Percentiles rank a stretch among this genome's conserved stretches.
phyloP scores from a whole-genome alignment of 2,113 vertebrate species.

The Andinoacara biseriatus region DNA sequence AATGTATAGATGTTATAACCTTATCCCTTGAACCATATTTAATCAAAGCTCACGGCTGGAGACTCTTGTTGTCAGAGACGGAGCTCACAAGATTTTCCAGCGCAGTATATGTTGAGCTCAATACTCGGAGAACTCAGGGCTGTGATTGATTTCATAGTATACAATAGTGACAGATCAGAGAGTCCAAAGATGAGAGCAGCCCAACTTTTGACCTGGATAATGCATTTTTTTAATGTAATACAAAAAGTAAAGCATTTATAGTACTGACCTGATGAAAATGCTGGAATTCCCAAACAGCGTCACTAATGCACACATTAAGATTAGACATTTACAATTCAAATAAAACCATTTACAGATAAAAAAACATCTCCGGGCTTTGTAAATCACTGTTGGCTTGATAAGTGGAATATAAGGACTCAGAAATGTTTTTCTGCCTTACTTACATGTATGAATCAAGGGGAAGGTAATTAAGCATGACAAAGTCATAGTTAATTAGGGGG shows the following conservation, averaged over 20 bases:
- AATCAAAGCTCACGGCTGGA: constrained; percentile 71
- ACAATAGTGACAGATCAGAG: neutral
- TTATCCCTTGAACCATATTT: constrained; percentile 76
- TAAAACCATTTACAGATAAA: neutral
- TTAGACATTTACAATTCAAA: neutral
- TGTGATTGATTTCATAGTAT: constrained; percentile 31
- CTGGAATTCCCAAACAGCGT: neutral
- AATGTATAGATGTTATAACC: constrained; percentile 68
- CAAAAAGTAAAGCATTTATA: neutral
- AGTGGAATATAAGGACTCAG: constrained; percentile 57
- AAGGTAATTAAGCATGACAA: constrained; percentile 71
- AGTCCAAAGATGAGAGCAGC: neutral
- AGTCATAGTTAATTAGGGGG: constrained; percentile 71
- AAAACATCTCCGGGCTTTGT: constrained; percentile 51
- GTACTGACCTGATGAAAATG: neutral
- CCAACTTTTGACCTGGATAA: neutral
- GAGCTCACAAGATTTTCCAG: constrained; percentile 36
- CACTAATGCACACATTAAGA: neutral
- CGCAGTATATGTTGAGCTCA: neutral
- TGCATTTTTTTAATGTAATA: neutral
- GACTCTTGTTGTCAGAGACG: constrained; percentile 56
- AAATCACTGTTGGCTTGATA: constrained; percentile 58
- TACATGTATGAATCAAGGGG: constrained; percentile 47
- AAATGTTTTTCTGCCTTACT: constrained; percentile 45
- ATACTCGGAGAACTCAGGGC: constrained; percentile 17